These are phyloP conservation scores for Morus bassanus DNA, from an alignment of 2,797 vertebrate species.

Conservation along the genomic window DNA sequence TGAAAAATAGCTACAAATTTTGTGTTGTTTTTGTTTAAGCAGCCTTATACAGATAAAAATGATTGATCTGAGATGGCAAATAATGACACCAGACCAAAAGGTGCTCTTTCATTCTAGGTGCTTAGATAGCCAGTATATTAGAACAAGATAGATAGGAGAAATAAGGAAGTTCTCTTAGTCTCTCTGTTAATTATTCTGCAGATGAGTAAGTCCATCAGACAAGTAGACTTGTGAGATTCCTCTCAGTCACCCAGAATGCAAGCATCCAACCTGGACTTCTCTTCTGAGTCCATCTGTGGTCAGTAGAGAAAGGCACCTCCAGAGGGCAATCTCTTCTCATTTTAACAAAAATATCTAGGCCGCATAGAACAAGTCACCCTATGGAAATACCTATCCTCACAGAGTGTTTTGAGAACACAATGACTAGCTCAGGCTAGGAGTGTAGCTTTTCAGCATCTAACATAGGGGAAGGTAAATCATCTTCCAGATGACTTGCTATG, in stretches of 20 bases:
- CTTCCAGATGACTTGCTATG: neutral
- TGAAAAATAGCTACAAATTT: neutral
- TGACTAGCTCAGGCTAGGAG: neutral
- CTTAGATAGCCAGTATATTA: neutral
- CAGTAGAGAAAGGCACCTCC: conserved; percentile 25
- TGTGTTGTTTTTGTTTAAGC: neutral
- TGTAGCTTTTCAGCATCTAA: neutral
- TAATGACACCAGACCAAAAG: neutral
- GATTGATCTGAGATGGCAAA: neutral
- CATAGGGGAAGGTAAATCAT: neutral
- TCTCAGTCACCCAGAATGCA: neutral
- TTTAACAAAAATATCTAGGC: neutral
- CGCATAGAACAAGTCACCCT: neutral
- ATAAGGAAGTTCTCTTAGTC: neutral
- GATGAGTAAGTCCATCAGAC: neutral
- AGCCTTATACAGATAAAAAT: neutral
- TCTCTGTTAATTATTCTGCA: neutral
- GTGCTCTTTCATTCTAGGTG: neutral
- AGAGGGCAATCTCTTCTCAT: conserved; percentile 54
- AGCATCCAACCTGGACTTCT: neutral
- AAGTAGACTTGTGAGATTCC: neutral
- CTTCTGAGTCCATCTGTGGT: neutral
- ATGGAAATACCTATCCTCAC: neutral
- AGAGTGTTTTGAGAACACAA: neutral
- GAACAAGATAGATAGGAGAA: neutral